Conservation (phyloP, 2,888 invertebrate species). For the Diogma glabrata region DNA sequence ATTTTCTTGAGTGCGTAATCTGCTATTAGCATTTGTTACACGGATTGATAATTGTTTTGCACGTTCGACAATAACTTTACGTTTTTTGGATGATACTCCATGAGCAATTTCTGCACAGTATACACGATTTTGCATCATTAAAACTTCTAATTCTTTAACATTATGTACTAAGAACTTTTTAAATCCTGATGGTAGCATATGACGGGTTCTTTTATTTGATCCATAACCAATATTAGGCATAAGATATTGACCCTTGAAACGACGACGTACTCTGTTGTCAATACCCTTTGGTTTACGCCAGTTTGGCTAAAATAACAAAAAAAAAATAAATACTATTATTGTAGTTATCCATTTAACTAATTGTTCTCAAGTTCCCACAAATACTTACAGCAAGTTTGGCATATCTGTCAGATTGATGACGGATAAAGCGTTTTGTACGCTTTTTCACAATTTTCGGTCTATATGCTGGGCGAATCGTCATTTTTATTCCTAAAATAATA, state of each 20-base stretch:
- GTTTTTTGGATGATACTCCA: slow-evolving; percentile 93
- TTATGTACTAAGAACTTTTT: slow-evolving; percentile 89
- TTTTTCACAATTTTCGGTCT: slow-evolving; percentile 91
- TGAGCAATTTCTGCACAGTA: slow-evolving; percentile 98
- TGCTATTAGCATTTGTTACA: slow-evolving; percentile 92
- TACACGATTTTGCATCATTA: slow-evolving; percentile 97
- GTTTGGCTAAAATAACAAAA: slow-evolving; percentile 54
- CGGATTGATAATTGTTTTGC: slow-evolving; percentile 92
- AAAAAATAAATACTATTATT: slow-evolving; percentile 14
- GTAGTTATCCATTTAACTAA: neutral
- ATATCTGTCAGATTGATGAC: slow-evolving; percentile 98
- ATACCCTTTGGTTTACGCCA: slow-evolving; percentile 99
- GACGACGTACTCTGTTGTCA: slow-evolving; percentile 97
- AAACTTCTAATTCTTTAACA: slow-evolving; percentile 86
- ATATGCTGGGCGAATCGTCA: slow-evolving; percentile 83
- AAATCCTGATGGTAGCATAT: slow-evolving; percentile 97
- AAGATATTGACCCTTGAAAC: slow-evolving; percentile 97
- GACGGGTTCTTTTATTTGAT: slow-evolving; percentile 84
- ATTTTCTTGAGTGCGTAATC: slow-evolving; percentile 95
- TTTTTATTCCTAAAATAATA: slow-evolving; percentile 41
- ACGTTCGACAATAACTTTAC: slow-evolving; percentile 91
- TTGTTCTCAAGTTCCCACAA: neutral
- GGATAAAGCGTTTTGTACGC: slow-evolving; percentile 94
- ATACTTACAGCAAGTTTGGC: slow-evolving; percentile 73
- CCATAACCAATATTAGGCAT: slow-evolving; percentile 99